Percentiles rank a stretch among this genome's conserved stretches.
Evolutionary conservation across 2,113 vertebrate genomes (phyloP).

Genomic region (Dipodomys spectabilis): DNA sequence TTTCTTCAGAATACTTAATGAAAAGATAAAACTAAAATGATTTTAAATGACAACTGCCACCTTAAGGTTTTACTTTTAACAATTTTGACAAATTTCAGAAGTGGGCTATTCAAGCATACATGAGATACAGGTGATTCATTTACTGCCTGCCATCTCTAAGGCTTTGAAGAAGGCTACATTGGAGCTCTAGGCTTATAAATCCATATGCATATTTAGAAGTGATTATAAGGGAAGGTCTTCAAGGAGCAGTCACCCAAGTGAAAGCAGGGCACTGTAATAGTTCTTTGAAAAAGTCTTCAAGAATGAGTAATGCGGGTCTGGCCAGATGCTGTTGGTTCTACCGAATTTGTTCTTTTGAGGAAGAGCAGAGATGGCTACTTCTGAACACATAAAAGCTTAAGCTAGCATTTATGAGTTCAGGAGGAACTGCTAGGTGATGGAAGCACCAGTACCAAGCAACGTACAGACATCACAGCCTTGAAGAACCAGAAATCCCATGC

Average conservation of each 20-base stretch:
- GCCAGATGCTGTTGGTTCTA: neutral
- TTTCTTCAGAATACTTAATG: conserved; percentile 49
- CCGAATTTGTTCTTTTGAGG: neutral
- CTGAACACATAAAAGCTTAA: neutral
- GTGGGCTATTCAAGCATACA: neutral
- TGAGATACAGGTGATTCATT: neutral
- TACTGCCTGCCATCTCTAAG: neutral
- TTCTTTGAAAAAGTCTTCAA: neutral
- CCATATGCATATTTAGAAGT: neutral
- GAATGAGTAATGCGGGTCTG: neutral
- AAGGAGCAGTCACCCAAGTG: neutral
- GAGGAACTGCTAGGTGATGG: neutral
- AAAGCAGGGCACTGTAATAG: neutral
- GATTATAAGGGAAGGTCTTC: conserved; percentile 41
- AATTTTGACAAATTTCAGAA: conserved; percentile 53
- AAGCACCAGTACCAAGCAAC: conserved; percentile 6
- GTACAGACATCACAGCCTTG: neutral
- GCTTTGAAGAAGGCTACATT: neutral
- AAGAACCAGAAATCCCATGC: conserved; percentile 65
- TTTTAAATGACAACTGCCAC: conserved; percentile 44
- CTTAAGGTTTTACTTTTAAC: conserved; percentile 60
- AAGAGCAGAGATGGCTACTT: conserved; percentile 65
- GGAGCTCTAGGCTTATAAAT: neutral
- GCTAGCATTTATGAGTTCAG: neutral
- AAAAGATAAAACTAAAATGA: conserved; percentile 46